A percentile compares a stretch with the other conserved stretches of the same genome.
phyloP scores from a whole-genome alignment of 2,888 invertebrate genomes.

The Eristalinus sepulchralis region DNA sequence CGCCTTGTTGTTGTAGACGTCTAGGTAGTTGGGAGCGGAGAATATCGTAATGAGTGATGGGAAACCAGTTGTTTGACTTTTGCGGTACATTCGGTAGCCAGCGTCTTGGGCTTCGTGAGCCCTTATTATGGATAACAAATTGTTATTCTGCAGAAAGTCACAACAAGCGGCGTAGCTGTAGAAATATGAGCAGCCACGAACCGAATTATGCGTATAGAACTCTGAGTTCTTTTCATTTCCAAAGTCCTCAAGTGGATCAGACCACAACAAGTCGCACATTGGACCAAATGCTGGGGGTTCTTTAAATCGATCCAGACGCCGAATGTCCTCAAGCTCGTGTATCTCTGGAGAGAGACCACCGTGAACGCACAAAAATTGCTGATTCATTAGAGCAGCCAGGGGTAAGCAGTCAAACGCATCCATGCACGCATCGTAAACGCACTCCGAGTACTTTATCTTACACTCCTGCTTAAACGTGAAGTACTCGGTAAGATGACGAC shows the following conservation, averaged over 20 bases:
- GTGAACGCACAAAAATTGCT: constrained; percentile 99
- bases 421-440: constrained; percentile 99
- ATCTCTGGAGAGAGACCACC: constrained; percentile 99
- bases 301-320: constrained; percentile 98
- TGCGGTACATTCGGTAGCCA: constrained; percentile 98
- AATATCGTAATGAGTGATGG: constrained; percentile 99
- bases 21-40: constrained; percentile 99
- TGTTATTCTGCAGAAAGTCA: constrained; percentile 99
- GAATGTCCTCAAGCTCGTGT: constrained; percentile 98
- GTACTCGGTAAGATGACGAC: constrained; percentile 99
- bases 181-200: constrained; percentile 99
- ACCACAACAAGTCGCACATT: constrained; percentile 99
- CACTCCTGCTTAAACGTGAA: constrained; percentile 99
- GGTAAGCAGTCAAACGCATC: constrained; percentile 99
- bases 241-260: constrained; percentile 99
- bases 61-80: constrained; percentile 99
- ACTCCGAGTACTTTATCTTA: constrained; percentile 99
- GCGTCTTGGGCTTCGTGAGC: constrained; percentile 99
- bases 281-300: constrained; percentile 99
- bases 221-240: constrained; percentile 98
- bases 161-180: constrained; percentile 99
- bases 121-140: constrained; percentile 99
- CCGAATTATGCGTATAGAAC: constrained; percentile 99
- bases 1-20: constrained; percentile 99
- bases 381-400: constrained; percentile 99